phyloP scores from a whole-genome alignment of 2,113 vertebrate species.

The Alouatta palliata region DNA sequence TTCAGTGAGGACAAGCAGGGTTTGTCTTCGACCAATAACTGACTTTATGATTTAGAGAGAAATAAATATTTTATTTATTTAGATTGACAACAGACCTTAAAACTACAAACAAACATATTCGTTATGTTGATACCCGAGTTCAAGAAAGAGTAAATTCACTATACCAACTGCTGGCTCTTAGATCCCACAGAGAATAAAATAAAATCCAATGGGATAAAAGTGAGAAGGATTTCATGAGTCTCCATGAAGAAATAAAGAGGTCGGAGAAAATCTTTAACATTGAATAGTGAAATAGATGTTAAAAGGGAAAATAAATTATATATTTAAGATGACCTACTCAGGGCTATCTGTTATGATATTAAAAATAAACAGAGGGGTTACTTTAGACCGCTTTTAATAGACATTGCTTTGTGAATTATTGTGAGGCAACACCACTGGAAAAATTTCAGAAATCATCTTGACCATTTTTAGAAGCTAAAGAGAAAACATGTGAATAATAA shows the following conservation, averaged over 20 bases:
- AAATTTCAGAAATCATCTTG: not conserved
- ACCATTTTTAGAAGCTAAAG: not conserved
- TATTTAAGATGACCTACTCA: not conserved
- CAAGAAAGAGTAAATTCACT: not conserved
- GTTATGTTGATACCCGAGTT: not conserved
- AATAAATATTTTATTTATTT: not conserved
- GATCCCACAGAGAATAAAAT: not conserved
- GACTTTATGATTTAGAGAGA: not conserved
- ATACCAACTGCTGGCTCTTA: not conserved
- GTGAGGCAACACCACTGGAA: not conserved
- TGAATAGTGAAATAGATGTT: not conserved
- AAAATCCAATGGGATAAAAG: not conserved
- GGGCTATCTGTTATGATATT: not conserved
- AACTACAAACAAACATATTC: not conserved
- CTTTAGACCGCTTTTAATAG: not conserved
- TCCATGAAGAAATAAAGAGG: not conserved
- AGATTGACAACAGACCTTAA: not conserved
- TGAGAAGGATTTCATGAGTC: not conserved
- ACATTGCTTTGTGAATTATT: not conserved
- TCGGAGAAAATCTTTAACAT: not conserved
- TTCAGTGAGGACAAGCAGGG: rapidly evolving
- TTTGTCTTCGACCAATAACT: not conserved
- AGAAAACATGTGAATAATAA: not conserved
- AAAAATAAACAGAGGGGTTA: not conserved
- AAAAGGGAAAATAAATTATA: not conserved